A percentile compares a stretch with the other conserved stretches of the same genome.
Evolutionary conservation across 2,888 invertebrate genomes (phyloP).

Genomic region (Dorcus parallelipipedus): DNA sequence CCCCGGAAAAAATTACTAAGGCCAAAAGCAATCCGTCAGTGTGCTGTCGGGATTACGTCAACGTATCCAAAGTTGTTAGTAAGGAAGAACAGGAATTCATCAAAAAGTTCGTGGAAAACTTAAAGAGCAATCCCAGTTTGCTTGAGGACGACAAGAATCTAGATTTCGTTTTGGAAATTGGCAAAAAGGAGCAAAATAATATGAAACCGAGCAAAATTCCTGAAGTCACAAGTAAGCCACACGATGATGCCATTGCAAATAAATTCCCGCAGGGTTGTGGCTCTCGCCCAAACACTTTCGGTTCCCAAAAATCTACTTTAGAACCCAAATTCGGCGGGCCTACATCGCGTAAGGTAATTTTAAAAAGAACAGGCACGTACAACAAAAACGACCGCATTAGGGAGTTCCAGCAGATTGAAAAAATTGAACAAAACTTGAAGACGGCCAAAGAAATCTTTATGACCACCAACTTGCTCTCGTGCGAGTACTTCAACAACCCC

Average conservation of each 20-base stretch:
- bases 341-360: not conserved
- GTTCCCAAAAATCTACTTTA: constrained; percentile 24
- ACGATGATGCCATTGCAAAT: not conserved
- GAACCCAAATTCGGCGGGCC: constrained; percentile 29
- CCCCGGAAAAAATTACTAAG: too few relatives aligned
- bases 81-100: constrained; percentile 13
- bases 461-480: constrained; percentile 19
- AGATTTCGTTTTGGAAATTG: too few relatives aligned
- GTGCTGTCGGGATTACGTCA: too few relatives aligned
- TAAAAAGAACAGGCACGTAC: constrained; percentile 17
- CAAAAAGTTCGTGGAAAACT: constrained; percentile 11
- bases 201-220: not conserved
- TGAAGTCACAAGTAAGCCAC: too few relatives aligned
- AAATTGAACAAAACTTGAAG: constrained; percentile 27
- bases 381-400: constrained; percentile 12
- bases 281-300: constrained; percentile 18
- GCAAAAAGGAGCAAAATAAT: not conserved
- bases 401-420: constrained; percentile 11
- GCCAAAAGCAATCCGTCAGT: too few relatives aligned
- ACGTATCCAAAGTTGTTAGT: constrained; percentile 1
- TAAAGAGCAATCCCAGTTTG: not conserved
- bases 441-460: constrained; percentile 30
- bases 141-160: too few relatives aligned
- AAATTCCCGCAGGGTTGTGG: not conserved
- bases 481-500: constrained; percentile 13